Base-by-base conservation (phyloP, 2,888 invertebrate genomes). In the Eupithecia inturbata region DNA sequence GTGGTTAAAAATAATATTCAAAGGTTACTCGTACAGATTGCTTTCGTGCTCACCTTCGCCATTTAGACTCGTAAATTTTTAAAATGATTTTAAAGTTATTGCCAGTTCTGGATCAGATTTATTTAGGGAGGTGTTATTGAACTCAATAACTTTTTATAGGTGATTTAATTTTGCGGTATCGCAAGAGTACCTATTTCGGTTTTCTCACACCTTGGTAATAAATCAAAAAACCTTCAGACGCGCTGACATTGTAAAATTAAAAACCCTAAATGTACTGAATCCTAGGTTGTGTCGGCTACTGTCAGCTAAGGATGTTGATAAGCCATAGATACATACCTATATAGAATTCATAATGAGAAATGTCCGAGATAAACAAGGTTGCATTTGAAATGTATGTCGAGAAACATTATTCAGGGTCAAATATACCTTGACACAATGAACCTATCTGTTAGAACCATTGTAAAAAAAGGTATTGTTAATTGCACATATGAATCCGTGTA, bases 381-480 rank as follows among this genome's bases (percentile, higher is more conserved):
- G 36, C 36, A 36, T 64, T 64, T 10, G n/a, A 64, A 64, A 60
- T 60, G 39, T 33, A 63, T 19, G 19, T 9, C 22, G 60, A 67
- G 0, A 26, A 0, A 33, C n/a, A 45, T 70, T 67, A 73, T 70
- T 70, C 49, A 70, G 63, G 36, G 41, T 39, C 19, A 67, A 63
- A 68, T 64, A 16, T 68, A n/a, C 2, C 53, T 68, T 39, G 64
- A 62, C 67, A 62, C 31, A 12, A 36, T 19, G 26, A 14, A 57
- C 14, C 60, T 67, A 57, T 26, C 36, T 63, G 62, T 62, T 62
- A 53, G 67, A 68, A 70, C 63, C 49, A 70, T 70, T 67, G 36
- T 67, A 67, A 53, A 49, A n/a, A 31, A 45, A 71, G 31, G 31
- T 6, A 31, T 31, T 66, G 28, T 63, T 63, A 60, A 74, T 28